Conservation (phyloP, 2,797 vertebrate species). For the Melanotaenia trifasciata region DNA sequence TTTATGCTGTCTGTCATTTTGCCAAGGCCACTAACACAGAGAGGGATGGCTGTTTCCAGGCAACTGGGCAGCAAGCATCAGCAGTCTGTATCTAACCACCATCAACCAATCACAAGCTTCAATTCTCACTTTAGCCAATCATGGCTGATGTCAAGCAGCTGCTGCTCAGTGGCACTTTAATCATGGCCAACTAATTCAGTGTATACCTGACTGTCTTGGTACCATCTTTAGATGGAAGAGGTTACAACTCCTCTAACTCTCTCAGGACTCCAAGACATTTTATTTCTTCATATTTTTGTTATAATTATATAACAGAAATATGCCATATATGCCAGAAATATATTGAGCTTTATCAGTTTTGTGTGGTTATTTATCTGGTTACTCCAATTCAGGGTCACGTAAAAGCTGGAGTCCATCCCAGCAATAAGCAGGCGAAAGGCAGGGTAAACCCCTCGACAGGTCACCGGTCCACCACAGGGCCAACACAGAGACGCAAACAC, state of each 20-base stretch:
- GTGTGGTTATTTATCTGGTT: background rate
- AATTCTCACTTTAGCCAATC: slow-evolving; percentile 73
- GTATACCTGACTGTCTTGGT: slow-evolving; percentile 16
- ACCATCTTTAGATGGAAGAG: slow-evolving; percentile 21
- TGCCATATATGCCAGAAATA: no score
- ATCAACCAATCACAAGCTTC: slow-evolving; percentile 77
- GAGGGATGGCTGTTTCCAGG: slow-evolving; percentile 84
- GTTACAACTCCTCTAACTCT: slow-evolving; percentile 1
- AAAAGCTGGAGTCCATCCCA: no score
- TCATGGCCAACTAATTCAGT: slow-evolving; percentile 29
- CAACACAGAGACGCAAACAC: no score
- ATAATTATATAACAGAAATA: background rate
- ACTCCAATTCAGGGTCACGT: no score
- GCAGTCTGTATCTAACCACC: slow-evolving; percentile 68
- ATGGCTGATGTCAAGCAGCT: slow-evolving; percentile 52
- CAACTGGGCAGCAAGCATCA: slow-evolving; percentile 73
- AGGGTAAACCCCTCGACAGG: no score
- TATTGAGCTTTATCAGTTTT: background rate
- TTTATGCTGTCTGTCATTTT: slow-evolving; percentile 82
- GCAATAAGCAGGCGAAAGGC: no score
- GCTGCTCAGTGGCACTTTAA: slow-evolving; percentile 47
- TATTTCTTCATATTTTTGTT: background rate
- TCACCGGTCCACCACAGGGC: no score
- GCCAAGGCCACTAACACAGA: slow-evolving; percentile 83
- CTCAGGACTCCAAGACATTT: background rate